Base-by-base conservation (phyloP, 2,797 vertebrate genomes). In the Propithecus perrieri region DNA sequence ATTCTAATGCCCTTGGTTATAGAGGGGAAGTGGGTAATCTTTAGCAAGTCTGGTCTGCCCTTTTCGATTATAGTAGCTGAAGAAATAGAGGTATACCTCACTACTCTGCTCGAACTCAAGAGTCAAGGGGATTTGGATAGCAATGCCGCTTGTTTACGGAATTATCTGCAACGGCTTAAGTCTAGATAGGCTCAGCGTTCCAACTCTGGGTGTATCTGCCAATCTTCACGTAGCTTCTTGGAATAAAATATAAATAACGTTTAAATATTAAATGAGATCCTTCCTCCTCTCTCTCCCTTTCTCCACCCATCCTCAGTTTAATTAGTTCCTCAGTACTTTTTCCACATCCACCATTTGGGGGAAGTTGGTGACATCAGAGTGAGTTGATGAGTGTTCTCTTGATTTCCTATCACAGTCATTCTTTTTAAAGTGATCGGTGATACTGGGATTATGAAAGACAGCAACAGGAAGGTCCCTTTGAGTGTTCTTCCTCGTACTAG, bases 191-290 rank as follows among this genome's bases (percentile, higher is more conserved):
- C n/a, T 69, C 50, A 5, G n/a, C 69, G n/a, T 81, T 91, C 86
- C 33, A 48, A 41, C 0, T n/a, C 57, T 59, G 59, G 33, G 8
- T 46, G 12, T 88, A 63, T 14, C 72, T 91, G 53, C 91, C 74
- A 95, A 63, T 88, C 13, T 91, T 72, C n/a, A 63, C 14, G 10
- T 92, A 48, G 63, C 92, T 94, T 95, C 33, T 94, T 75, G 30
- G 78, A 65, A 61, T 92, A 59, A 94, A 89, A 59, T 88, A n/a
- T 71, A 83, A 85, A 76, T 69, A 72, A 33, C 41, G 59, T 91
- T 95, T 71, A 12, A 72, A 65, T 75, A 26, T 78, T 79, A 43
- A 81, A 20, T 90, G 20, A 65, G 28, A n/a, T 30, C 28, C 35
- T 28, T 87, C 30, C 22, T 71, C 11, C 46, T 28, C 11, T 24